phyloP scores from a whole-genome alignment of 1,140 invertebrate species.

The Dendroctonus valens region DNA sequence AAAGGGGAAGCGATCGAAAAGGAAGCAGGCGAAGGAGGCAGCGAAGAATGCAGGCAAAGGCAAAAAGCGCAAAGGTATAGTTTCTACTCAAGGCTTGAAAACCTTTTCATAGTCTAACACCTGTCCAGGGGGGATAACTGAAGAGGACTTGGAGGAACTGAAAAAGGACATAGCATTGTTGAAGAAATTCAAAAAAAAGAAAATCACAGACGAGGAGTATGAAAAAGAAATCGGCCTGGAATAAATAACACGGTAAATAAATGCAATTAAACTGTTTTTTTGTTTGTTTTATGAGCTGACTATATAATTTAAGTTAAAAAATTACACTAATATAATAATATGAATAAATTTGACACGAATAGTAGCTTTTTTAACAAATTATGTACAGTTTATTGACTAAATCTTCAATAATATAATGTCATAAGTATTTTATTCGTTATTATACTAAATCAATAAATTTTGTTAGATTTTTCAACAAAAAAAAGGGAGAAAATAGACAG shows the following conservation, averaged over 20 bases:
- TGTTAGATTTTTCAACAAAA: too few species aligned
- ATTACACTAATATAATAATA: conserved; percentile 34
- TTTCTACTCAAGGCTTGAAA: neutral
- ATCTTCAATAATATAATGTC: conserved; percentile 31
- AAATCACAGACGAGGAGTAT: conserved; percentile 64
- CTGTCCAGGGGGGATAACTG: conserved; percentile 53
- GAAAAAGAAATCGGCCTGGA: conserved; percentile 54
- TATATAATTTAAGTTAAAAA: conserved; percentile 42
- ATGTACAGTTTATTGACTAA: conserved; percentile 38
- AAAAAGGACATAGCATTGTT: conserved; percentile 78
- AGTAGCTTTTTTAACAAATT: conserved; percentile 37
- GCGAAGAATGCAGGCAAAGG: conserved; percentile 44
- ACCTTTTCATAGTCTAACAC: neutral
- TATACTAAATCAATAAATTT: conserved; percentile 5
- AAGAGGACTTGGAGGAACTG: conserved; percentile 82
- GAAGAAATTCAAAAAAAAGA: conserved; percentile 87
- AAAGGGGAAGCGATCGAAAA: conserved; percentile 61
- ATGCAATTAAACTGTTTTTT: conserved; percentile 1
- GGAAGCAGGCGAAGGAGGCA: conserved; percentile 57
- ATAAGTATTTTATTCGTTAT: conserved; percentile 30
- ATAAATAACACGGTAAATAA: conserved; percentile 1
- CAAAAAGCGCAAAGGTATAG: conserved; percentile 50
- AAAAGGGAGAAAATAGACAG: too few species aligned
- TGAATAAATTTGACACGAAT: conserved; percentile 37
- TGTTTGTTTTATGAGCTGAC: conserved; percentile 31